Base-by-base conservation (phyloP, 2,888 invertebrate species). In the Xanthorhoe designata region DNA sequence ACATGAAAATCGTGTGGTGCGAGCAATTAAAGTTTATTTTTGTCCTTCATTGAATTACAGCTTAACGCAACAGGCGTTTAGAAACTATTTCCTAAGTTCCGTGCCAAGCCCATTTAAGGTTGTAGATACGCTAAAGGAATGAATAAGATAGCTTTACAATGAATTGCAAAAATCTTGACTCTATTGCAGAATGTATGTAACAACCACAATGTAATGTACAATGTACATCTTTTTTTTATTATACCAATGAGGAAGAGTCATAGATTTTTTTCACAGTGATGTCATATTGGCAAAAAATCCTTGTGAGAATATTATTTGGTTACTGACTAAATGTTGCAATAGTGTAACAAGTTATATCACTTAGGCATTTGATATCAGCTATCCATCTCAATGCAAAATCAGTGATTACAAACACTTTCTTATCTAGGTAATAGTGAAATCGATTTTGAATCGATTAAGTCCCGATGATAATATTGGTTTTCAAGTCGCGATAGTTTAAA, bases 1-100 rank as follows among this genome's bases (percentile, higher is more conserved):
- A 84, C 85, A 83, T 74, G 78, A 70, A 75, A 78, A 82, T 75
- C 71, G 84, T 77, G 85, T 81, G 82, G 77, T 75, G 15, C 17
- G 17, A 63, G 60, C 59, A 61, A 57, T 68, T 71, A 66, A 63
- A 52, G 35, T 63, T 49, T 60, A 57, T 61, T 53, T 49, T 47
- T 57, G 49, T 57, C 54, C 54, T 59, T 65, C 58, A 58, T 66
- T 66, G 13, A 62, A 47, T 57, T 53, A 55, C 19, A 50, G 60
- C 45, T 17, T 51, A 59, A 50, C 51, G 55, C 59, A 63, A 59
- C 55, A 50, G 50, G n/a, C 8, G 47, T 32, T 49, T 59, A 64
- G 53, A 54, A 59, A 57, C 32, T 35, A 56, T 51, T 56, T 62
- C 62, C 51, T 56, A 45, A 38, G 55, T 61, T 56, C 42, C 51